Conservation (phyloP, 2,797 vertebrate species). For the Hydrophis major region DNA sequence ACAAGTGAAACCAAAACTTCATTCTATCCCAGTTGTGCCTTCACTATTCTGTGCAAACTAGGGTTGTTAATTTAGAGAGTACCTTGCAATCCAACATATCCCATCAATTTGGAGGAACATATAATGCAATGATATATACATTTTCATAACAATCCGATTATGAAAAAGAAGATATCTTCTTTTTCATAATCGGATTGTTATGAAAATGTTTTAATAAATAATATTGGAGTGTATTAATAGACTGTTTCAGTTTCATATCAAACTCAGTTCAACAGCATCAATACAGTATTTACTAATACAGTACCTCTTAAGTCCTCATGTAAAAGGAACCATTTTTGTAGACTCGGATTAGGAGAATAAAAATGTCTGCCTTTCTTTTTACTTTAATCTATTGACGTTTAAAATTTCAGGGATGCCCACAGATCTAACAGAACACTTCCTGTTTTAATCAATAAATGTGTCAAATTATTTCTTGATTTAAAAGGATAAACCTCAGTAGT, state of each 20-base stretch:
- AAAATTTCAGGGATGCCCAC: constrained; percentile 63
- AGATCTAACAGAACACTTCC: constrained; percentile 67
- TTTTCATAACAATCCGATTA: too few species aligned
- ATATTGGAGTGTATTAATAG: constrained; percentile 29
- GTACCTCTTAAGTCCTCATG: not conserved
- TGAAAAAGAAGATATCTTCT: not conserved
- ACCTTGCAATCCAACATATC: not conserved
- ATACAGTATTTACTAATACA: constrained; percentile 21
- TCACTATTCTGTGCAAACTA: not conserved
- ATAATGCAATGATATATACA: not conserved
- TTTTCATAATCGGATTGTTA: constrained; percentile 7
- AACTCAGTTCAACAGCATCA: constrained; percentile 9
- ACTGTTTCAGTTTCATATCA: constrained; percentile 15
- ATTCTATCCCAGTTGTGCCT: not conserved
- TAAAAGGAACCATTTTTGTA: constrained; percentile 32
- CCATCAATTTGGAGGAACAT: not conserved
- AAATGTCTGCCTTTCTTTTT: constrained; percentile 36
- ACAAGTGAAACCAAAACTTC: not conserved
- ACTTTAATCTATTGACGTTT: constrained; percentile 61
- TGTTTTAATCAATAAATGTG: constrained; percentile 67
- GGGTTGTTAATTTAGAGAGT: not conserved
- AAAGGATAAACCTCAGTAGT: constrained; percentile 66
- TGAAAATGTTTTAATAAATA: not conserved
- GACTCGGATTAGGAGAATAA: constrained; percentile 49
- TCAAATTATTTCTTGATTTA: constrained; percentile 71